Evolutionary conservation across 2,113 vertebrate genomes (phyloP).

Genomic region (Calidris pugnax): DNA sequence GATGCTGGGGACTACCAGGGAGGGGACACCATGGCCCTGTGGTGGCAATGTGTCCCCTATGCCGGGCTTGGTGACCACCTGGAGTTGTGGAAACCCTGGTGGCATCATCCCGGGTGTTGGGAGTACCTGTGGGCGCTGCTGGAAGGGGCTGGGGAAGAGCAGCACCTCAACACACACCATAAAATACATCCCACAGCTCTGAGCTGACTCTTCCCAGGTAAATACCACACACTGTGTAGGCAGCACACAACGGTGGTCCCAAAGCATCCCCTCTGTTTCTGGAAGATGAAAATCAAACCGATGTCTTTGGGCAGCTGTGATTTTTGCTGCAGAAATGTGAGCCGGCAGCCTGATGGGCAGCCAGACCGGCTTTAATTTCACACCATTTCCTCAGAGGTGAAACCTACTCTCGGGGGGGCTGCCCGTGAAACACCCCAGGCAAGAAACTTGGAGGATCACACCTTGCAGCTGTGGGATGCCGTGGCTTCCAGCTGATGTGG

Average conservation of each 20-base stretch:
- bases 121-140: neutral
- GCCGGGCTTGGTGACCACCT: neutral
- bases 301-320: neutral
- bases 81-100: neutral
- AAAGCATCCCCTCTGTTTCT: neutral
- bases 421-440: neutral
- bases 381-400: neutral
- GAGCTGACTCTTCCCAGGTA: neutral
- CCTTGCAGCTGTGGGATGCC: neutral
- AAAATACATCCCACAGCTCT: neutral
- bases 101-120: neutral
- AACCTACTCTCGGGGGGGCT: neutral
- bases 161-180: neutral
- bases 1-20: neutral
- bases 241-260: neutral
- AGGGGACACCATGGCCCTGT: neutral
- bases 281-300: neutral
- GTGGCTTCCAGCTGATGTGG: neutral
- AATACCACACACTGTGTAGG: accelerated
- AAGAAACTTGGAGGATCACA: accelerated
- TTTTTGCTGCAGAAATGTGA: neutral
- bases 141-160: neutral
- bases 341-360: neutral
- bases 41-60: neutral
- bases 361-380: neutral